Evolutionary conservation across 2,888 invertebrate species (phyloP).

Genomic region (Disparrhopalites patrizii): DNA sequence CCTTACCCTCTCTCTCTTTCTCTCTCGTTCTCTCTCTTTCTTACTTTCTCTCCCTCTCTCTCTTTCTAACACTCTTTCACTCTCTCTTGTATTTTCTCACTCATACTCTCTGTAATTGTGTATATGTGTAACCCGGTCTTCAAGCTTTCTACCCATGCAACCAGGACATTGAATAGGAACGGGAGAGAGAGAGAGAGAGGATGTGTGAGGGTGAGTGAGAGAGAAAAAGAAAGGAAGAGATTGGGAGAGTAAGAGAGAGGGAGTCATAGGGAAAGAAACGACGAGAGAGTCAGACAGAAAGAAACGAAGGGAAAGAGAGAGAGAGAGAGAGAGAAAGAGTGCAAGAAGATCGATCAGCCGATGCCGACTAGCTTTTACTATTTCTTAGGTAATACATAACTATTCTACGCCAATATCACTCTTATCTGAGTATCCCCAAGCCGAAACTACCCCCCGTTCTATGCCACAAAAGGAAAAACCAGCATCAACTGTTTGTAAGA

Average conservation of each 20-base stretch:
- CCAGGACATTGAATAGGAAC: background rate
- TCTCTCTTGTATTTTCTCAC: slow-evolving; percentile 2
- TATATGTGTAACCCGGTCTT: slow-evolving; percentile 6
- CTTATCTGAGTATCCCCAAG: slow-evolving; percentile 16
- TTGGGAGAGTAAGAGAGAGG: background rate
- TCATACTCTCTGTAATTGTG: background rate
- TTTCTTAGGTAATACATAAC: slow-evolving; percentile 1
- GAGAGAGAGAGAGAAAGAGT: background rate
- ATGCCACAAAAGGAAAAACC: no score
- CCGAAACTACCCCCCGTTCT: slow-evolving; percentile 15
- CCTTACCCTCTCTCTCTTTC: background rate
- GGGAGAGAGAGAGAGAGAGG: background rate
- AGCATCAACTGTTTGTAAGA: no score
- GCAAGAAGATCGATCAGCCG: slow-evolving; percentile 21
- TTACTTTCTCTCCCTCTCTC: background rate
- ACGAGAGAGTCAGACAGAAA: no score
- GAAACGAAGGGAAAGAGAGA: no score
- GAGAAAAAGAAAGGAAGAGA: no score
- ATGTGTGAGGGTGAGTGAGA: background rate
- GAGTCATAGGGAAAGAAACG: no score
- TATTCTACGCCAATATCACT: slow-evolving; percentile 10
- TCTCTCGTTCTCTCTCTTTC: background rate
- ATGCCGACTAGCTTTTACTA: slow-evolving; percentile 12
- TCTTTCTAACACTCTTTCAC: background rate
- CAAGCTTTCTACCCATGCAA: background rate